Conservation (phyloP, 2,888 invertebrate species). For the Phrixothrix hirtus region DNA sequence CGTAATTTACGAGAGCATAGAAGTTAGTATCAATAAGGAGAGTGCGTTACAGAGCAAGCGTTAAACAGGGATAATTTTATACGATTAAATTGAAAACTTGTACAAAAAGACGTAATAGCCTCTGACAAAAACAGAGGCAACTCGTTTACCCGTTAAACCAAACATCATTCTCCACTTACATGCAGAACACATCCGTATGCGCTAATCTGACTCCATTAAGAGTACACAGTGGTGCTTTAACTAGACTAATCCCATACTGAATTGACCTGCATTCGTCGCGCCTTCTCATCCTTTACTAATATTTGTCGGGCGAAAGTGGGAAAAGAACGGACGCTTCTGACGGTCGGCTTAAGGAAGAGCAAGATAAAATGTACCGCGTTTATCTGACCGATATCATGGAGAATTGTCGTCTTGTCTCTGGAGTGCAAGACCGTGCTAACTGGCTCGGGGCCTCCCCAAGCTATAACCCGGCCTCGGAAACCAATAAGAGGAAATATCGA, state of each 20-base stretch:
- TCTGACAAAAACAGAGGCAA: conserved; percentile 47
- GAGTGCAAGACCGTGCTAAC: conserved; percentile 41
- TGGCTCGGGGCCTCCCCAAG: conserved; percentile 39
- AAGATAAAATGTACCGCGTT: conserved; percentile 34
- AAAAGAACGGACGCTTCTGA: conserved; percentile 25
- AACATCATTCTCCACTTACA: conserved; percentile 58
- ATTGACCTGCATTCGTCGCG: conserved; percentile 27
- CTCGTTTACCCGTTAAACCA: conserved; percentile 56
- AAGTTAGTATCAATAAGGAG: too few relatives aligned
- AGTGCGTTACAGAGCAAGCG: too few relatives aligned
- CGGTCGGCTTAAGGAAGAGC: conserved; percentile 16
- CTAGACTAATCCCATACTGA: conserved; percentile 38
- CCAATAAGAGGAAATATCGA: conserved; percentile 42
- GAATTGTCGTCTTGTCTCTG: conserved; percentile 40
- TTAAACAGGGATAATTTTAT: conserved; percentile 20
- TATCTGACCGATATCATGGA: conserved; percentile 38
- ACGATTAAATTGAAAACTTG: conserved; percentile 30
- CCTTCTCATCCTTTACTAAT: conserved; percentile 12
- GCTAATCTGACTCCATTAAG: conserved; percentile 57
- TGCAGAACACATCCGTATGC: conserved; percentile 55
- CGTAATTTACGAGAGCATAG: too few relatives aligned
- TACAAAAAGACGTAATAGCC: conserved; percentile 36
- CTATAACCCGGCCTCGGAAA: conserved; percentile 41
- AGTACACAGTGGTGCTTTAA: conserved; percentile 46
- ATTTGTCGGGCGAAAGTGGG: conserved; percentile 5